Conservation (phyloP, 2,888 invertebrate genomes). For the Tenthredo amoena region DNA sequence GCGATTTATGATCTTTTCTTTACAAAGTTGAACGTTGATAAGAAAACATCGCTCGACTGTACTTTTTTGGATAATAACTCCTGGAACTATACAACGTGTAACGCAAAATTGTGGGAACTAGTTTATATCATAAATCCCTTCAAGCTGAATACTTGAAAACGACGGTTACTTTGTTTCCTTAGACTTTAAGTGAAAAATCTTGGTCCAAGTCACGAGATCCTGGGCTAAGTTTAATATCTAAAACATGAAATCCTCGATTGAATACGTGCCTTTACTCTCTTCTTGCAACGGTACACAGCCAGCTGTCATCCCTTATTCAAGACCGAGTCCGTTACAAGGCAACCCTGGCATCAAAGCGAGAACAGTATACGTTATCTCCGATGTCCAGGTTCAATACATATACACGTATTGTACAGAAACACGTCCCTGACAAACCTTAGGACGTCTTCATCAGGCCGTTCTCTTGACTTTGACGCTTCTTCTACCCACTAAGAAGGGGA, state of each 20-base stretch:
- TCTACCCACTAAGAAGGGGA: slow-evolving; percentile 5
- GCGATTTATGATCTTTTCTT: neutral
- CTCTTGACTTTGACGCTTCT: neutral
- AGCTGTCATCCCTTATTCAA: slow-evolving; percentile 42
- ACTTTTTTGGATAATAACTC: neutral
- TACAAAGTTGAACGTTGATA: neutral
- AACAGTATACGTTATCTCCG: slow-evolving; percentile 21
- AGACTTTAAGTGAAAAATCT: neutral
- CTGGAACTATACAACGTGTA: neutral
- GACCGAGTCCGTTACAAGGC: neutral
- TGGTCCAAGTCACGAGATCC: neutral
- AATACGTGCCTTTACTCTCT: slow-evolving; percentile 30
- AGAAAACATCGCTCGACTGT: neutral
- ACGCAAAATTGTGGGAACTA: neutral
- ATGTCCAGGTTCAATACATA: slow-evolving; percentile 20
- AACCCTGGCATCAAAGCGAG: neutral
- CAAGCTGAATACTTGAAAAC: neutral
- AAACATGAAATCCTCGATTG: slow-evolving; percentile 30
- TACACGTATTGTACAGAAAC: slow-evolving; percentile 16
- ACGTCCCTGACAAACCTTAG: slow-evolving; percentile 24
- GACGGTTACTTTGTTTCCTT: neutral
- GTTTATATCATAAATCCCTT: neutral
- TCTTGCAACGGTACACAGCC: neutral
- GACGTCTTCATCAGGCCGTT: neutral
- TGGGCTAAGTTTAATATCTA: neutral